These are phyloP conservation scores for Atta cephalotes DNA, from an alignment of 1,140 invertebrate genomes.

Conservation along the genomic window DNA sequence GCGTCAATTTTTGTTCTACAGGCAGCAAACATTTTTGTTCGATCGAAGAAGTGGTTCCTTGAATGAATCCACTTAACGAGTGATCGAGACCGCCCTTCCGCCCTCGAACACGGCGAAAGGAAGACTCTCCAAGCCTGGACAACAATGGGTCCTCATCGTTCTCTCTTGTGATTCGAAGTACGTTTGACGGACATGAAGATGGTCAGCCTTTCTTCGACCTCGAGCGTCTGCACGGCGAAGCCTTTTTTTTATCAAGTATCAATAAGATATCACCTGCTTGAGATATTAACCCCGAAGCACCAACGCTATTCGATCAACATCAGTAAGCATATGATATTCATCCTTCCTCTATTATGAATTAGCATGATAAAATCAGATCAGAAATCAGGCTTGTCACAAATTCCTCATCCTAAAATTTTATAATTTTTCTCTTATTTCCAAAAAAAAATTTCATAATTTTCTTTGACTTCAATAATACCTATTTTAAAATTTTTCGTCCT, in stretches of 20 bases:
- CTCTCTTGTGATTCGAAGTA: constrained; percentile 72
- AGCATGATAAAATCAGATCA: neutral
- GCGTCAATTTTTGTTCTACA: constrained; percentile 45
- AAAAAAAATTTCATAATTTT: no score
- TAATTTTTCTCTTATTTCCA: no score
- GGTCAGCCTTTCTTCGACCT: constrained; percentile 69
- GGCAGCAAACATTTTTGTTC: constrained; percentile 68
- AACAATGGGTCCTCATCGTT: constrained; percentile 75
- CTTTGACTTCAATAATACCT: no score
- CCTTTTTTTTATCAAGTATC: constrained; percentile 66
- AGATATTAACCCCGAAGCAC: constrained; percentile 72
- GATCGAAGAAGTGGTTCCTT: constrained; percentile 55
- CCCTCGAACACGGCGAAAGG: constrained; percentile 66
- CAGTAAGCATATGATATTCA: constrained; percentile 20
- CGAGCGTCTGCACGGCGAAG: constrained; percentile 32
- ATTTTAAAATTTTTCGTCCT: no score
- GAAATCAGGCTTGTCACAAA: no score
- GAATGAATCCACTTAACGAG: constrained; percentile 73
- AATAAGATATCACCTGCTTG: constrained; percentile 76
- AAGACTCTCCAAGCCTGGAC: constrained; percentile 54
- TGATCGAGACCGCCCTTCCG: constrained; percentile 66
- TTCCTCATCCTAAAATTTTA: no score
- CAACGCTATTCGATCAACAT: constrained; percentile 41
- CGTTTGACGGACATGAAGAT: constrained; percentile 76
- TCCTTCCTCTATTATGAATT: constrained; percentile 2